Evolutionary conservation across 2,113 vertebrate species (phyloP), one percentile per base, ranked within the genome.

Genomic region (Picathartes gymnocephalus): DNA sequence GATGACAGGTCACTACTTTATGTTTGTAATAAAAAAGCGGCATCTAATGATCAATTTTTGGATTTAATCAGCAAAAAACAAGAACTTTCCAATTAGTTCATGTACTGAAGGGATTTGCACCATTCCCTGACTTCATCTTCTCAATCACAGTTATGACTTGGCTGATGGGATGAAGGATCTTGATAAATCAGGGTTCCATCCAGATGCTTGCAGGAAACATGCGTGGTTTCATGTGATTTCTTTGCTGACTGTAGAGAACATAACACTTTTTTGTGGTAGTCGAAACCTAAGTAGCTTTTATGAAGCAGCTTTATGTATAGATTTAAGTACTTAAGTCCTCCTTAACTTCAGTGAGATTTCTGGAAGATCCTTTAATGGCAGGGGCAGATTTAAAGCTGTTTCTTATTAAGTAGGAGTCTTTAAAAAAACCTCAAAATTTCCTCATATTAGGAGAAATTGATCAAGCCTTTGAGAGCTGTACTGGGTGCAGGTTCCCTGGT

Each of bases 21-120:
- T 82, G 62, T 39, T 50, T 72, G 61, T 65, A 96, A 95, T 95
- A 95, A 97, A 84, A 64, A 82, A 80, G 35, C 28, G 40, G 3
- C 47, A 51, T 39, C 24, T 58, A 82, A 91, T 53, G 74, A 92
- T 73, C 25, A 7, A 40, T 90, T 95, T 92, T 66, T 61, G 35
- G 45, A 93, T 87, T 85, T 87, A 87, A 85, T 76, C 61, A 61
- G 23, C n/a, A 85, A 95, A 95, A 92, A 51, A 13, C 15, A 91
- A 79, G 60, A 91, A 37, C 20, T 84, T 94, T 86, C 40, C 69
- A 86, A 71, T 95, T 86, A 91, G 24, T 18, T 35, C 2, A 8
- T 9, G 4, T 85, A 53, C 65, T 83, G 56, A 69, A 64, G 54
- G 83, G 58, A 71, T 91, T 89, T 14, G 7, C 15, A 76, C n/a